Evolutionary conservation across 2,888 invertebrate genomes (phyloP), one percentile per base, ranked within the genome.

Genomic region (Gryllus longicercus): DNA sequence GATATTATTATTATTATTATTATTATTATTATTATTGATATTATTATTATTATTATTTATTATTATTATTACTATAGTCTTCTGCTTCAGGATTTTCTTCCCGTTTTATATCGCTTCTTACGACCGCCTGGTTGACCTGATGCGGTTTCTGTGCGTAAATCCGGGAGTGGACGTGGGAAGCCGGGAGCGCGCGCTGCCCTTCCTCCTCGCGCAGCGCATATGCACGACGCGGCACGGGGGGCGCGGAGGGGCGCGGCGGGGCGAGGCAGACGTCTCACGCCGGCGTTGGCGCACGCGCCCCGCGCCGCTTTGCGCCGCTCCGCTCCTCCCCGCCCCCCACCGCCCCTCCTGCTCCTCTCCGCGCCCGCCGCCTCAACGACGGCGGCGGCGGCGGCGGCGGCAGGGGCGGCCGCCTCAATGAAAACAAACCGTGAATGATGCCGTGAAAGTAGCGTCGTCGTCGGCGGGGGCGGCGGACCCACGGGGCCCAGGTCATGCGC

Each of bases 401-500:
- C 16, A 63, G n/a, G 63, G n/a, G n/a, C 16, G n/a, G 16, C n/a
- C 63, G 63, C 63, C 63, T 63, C 63, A 63, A 63, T 63, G 63
- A 63, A 63, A 63, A 63, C 63, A 63, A 63, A n/a, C n/a, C 63
- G 63, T 63, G 63, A 63, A 63, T 63, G 63, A 63, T 63, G 63
- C 63, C 14, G 14, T n/a, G 63, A n/a, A 63, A 14, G 63, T 18
- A 14, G 63, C n/a, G 63, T 14, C 63, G 16, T 63, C 63, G 63
- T 3, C 63, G n/a, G 63, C 5, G n/a, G 63, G 5, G 63, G n/a
- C 16, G 14, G n/a, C 63, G n/a, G 63, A 63, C 16, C 63, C 14
- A 63, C n/a, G 63, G 14, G 8, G 63, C 63, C 14, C 16, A 18
- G 63, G n/a, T 63, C 63, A 63, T 63, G 63, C 63, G 63, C 63